Conservation (phyloP, 2,888 invertebrate species). For the Temnothorax rugatulus region DNA sequence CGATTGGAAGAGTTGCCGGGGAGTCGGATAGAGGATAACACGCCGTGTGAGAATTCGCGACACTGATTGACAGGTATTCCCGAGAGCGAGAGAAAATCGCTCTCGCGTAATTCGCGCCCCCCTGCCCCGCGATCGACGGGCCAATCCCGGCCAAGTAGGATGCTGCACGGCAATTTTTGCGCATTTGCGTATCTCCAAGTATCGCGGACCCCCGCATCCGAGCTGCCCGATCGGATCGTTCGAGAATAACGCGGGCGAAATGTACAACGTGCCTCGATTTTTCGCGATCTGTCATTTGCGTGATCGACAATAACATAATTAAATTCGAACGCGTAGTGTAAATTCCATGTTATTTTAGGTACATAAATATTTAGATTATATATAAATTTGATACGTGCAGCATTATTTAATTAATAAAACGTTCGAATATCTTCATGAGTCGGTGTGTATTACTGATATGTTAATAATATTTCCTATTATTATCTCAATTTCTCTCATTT, state of each 20-base stretch:
- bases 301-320: not conserved
- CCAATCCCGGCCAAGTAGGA: conserved; percentile 19
- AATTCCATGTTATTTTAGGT: conserved; percentile 15
- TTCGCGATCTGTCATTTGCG: conserved; percentile 19
- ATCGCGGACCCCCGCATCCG: not conserved
- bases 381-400: not conserved
- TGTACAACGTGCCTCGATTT: not conserved
- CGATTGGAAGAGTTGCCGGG: conserved; percentile 66
- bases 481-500: not conserved
- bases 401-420: conserved; percentile 27
- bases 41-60: conserved; percentile 67
- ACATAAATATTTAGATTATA: conserved; percentile 16
- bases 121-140: conserved; percentile 27
- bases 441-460: not conserved
- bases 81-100: conserved; percentile 65
- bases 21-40: conserved; percentile 29
- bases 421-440: conserved; percentile 3
- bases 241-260: not conserved
- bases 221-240: not conserved
- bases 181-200: not conserved
- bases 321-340: conserved; percentile 2
- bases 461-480: not conserved
- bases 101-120: conserved; percentile 60
- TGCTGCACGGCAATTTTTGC: conserved; percentile 28
- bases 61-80: conserved; percentile 76